phyloP scores from a whole-genome alignment of 2,797 vertebrate genomes.

The Crypturellus tataupa region DNA sequence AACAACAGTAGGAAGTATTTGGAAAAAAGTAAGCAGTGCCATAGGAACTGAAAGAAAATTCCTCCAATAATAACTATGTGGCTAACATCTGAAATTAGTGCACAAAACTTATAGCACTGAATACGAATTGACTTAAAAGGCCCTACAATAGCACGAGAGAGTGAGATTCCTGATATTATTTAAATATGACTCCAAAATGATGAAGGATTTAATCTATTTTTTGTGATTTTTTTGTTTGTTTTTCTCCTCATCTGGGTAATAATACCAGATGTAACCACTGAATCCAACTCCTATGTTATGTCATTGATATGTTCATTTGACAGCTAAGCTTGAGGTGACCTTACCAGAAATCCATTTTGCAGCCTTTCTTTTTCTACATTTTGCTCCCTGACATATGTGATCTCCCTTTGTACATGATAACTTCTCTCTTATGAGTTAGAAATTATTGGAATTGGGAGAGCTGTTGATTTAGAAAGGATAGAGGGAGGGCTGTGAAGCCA shows the following conservation, averaged over 20 bases:
- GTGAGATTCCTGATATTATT: neutral
- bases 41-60: neutral
- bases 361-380: neutral
- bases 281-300: neutral
- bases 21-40: rapidly evolving
- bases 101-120: rapidly evolving
- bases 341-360: neutral
- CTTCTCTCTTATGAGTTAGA: neutral
- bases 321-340: neutral
- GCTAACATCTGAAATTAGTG: neutral
- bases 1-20: neutral
- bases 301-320: conserved; percentile 2
- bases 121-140: neutral
- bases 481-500: neutral
- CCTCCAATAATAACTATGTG: neutral
- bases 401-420: neutral
- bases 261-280: neutral
- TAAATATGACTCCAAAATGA: neutral
- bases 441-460: neutral
- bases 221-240: neutral
- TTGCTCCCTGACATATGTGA: neutral
- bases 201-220: neutral
- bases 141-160: neutral
- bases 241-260: neutral
- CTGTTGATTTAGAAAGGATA: neutral